phyloP scores from a whole-genome alignment of 2,113 vertebrate species.

The human (Homo sapiens) region DNA sequence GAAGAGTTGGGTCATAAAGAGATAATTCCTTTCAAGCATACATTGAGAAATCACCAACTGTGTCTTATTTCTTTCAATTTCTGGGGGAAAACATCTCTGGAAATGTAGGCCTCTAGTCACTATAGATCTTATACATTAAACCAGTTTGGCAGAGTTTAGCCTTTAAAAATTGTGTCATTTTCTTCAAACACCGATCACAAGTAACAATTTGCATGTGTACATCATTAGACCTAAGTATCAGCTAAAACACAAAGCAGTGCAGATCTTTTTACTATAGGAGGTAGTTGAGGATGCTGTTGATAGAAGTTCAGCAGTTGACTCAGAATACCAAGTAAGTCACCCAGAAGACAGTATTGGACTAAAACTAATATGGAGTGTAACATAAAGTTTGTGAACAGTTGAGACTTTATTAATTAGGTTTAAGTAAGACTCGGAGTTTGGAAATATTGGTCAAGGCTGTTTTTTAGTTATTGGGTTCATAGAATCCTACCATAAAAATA shows the following conservation, averaged over 20 bases:
- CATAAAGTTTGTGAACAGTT: not conserved
- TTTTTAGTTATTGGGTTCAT: constrained; percentile 32
- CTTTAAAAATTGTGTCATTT: constrained; percentile 4
- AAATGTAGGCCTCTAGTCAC: not conserved
- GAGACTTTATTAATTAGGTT: constrained; percentile 38
- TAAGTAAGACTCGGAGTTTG: constrained; percentile 3
- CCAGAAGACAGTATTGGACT: not conserved
- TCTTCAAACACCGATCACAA: not conserved
- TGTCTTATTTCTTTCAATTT: constrained; percentile 3
- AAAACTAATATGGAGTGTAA: not conserved
- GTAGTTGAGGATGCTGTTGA: not conserved
- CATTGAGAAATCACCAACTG: not conserved
- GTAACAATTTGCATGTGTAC: not conserved
- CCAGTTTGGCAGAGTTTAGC: not conserved
- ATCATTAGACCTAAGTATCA: not conserved
- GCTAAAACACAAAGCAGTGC: not conserved
- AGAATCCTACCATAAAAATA: not conserved
- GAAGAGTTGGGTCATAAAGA: constrained; percentile 33
- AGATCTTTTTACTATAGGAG: not conserved
- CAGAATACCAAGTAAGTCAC: not conserved
- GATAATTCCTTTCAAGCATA: constrained; percentile 4
- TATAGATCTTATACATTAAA: not conserved
- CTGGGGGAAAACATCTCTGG: not conserved
- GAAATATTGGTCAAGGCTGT: not conserved
- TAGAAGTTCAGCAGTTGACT: not conserved